A percentile compares a stretch with the other conserved stretches of the same genome.
Conservation (phyloP, 1,140 invertebrate species). For the Euwallacea fornicatus region DNA sequence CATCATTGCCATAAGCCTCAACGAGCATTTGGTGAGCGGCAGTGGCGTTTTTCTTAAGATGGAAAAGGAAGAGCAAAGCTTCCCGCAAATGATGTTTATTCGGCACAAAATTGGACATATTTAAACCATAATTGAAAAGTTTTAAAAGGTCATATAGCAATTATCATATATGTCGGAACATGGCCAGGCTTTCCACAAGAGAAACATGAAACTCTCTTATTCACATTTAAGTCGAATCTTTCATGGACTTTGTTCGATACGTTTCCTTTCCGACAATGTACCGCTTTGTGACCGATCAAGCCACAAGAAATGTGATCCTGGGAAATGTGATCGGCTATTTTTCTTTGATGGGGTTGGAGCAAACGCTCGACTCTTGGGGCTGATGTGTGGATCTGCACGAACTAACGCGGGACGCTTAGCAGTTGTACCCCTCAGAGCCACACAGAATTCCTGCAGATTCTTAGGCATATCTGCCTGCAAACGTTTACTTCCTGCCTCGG, state of each 20-base stretch:
- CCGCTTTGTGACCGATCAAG: background rate
- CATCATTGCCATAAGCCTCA: no score
- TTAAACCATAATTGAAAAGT: no score
- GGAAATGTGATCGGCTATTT: no score
- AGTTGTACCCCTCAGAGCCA: background rate
- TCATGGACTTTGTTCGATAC: background rate
- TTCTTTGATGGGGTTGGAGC: no score
- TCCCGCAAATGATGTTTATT: no score
- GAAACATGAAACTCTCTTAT: background rate
- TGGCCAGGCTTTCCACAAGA: background rate
- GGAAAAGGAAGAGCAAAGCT: no score
- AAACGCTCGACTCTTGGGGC: no score
- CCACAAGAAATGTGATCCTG: background rate
- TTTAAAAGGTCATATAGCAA: no score
- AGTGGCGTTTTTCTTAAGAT: no score
- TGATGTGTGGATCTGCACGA: background rate
- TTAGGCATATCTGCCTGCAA: slow-evolving; percentile 6
- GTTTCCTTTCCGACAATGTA: background rate
- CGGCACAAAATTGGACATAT: no score
- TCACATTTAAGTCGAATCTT: background rate
- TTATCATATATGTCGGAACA: background rate
- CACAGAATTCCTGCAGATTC: background rate
- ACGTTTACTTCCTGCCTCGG: background rate
- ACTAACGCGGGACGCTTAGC: slow-evolving; percentile 1
- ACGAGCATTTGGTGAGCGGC: no score